Evolutionary conservation across 2,797 vertebrate species (phyloP).

Genomic region (Falco rusticolus): DNA sequence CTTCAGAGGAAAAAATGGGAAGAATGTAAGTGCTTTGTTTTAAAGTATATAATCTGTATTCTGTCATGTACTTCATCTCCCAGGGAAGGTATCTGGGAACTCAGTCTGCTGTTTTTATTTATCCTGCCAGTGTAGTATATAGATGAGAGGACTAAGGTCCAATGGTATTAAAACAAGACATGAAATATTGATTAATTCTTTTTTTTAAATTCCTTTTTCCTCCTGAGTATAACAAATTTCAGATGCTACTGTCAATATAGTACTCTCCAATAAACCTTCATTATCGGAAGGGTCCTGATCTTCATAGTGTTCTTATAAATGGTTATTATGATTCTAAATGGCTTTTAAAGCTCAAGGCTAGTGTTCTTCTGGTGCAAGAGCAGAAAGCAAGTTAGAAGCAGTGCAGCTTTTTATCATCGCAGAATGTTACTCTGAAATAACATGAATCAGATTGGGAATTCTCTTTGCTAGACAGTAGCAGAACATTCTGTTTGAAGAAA

Average conservation of each 20-base stretch:
- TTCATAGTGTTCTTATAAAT: conserved; percentile 56
- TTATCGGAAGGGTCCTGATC: conserved; percentile 56
- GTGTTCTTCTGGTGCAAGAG: conserved; percentile 25
- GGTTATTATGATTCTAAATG: conserved; percentile 60
- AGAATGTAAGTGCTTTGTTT: conserved; percentile 47
- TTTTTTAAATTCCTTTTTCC: conserved; percentile 62
- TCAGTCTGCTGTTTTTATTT: conserved; percentile 75
- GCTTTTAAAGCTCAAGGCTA: conserved; percentile 29
- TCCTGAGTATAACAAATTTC: conserved; percentile 65
- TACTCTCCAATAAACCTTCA: conserved; percentile 58
- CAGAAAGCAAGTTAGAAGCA: conserved; percentile 29
- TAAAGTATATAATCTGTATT: conserved; percentile 74
- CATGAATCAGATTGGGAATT: conserved; percentile 17
- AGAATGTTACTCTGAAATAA: conserved; percentile 1
- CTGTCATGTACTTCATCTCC: conserved; percentile 69
- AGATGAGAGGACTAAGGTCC: conserved; percentile 70
- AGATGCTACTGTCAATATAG: conserved; percentile 62
- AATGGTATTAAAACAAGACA: conserved; percentile 74
- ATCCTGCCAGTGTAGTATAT: conserved; percentile 69
- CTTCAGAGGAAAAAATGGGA: conserved; percentile 41
- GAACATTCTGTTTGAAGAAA: conserved; percentile 10
- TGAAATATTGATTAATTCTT: conserved; percentile 77
- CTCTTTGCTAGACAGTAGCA: background rate
- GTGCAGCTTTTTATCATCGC: conserved; percentile 30
- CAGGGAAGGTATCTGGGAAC: conserved; percentile 66